These are phyloP conservation scores for Tridacna crocea DNA, from an alignment of 2,888 invertebrate genomes.

Conservation along the genomic window DNA sequence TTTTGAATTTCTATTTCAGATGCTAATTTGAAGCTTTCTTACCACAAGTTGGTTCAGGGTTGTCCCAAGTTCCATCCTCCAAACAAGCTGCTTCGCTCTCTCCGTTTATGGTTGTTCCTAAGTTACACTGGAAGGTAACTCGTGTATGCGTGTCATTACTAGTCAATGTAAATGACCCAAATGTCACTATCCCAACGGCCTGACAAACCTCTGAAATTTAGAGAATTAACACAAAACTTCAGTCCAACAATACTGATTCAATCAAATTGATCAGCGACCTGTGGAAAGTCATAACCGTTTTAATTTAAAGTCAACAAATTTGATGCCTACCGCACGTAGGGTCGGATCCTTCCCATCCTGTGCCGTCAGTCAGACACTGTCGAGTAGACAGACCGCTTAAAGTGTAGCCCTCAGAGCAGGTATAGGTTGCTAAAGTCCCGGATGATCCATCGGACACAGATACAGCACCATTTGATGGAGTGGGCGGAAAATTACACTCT, in stretches of 20 bases:
- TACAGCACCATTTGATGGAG: slow-evolving; percentile 43
- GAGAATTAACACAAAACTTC: not conserved
- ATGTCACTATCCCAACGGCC: not conserved
- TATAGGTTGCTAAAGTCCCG: slow-evolving; percentile 45
- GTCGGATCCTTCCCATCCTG: slow-evolving; percentile 46
- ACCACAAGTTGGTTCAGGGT: slow-evolving; percentile 42
- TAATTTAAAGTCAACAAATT: not conserved
- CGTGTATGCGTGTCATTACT: slow-evolving; percentile 39
- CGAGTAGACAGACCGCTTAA: slow-evolving; percentile 33
- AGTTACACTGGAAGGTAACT: slow-evolving; percentile 32
- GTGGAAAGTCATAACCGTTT: no score
- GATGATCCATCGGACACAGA: slow-evolving; percentile 48
- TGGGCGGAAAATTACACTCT: slow-evolving; percentile 55
- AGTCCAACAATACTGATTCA: no score
- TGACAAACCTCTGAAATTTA: slow-evolving; percentile 4
- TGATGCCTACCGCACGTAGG: slow-evolving; percentile 44
- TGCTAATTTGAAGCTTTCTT: not conserved
- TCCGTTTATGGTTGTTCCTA: slow-evolving; percentile 32
- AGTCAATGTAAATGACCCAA: slow-evolving; percentile 24
- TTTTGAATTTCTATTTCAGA: no score
- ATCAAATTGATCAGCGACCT: no score
- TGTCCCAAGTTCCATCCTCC: slow-evolving; percentile 39
- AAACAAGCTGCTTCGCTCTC: slow-evolving; percentile 18
- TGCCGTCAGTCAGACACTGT: slow-evolving; percentile 39
- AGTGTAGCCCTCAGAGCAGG: slow-evolving; percentile 39